These are phyloP conservation scores for Crenuchus spilurus DNA, from an alignment of 2,797 vertebrate species.

Conservation along the genomic window DNA sequence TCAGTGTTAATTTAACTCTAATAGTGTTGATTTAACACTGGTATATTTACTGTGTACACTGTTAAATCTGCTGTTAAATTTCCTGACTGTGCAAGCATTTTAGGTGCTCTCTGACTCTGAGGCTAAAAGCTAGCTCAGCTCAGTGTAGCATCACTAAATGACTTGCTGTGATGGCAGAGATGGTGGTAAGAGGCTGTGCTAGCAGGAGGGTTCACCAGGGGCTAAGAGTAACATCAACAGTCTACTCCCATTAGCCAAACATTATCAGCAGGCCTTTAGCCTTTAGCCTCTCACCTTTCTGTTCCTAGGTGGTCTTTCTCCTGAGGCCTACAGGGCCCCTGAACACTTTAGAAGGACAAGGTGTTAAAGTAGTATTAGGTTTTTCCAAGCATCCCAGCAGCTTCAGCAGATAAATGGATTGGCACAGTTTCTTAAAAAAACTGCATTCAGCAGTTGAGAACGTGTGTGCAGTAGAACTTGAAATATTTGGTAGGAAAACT, in stretches of 20 bases:
- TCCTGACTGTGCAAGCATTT: not conserved
- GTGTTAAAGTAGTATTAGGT: slow-evolving; percentile 1
- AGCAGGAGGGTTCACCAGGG: not conserved
- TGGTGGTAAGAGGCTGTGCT: not conserved
- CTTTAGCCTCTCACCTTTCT: slow-evolving; percentile 4
- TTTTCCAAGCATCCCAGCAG: slow-evolving; percentile 27
- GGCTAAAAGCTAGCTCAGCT: not conserved
- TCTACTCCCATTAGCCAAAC: slow-evolving; percentile 6
- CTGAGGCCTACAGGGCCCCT: not conserved
- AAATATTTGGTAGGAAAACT: too few relatives aligned
- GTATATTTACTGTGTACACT: too few relatives aligned
- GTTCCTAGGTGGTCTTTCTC: slow-evolving; percentile 3
- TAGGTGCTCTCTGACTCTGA: not conserved
- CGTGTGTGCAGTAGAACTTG: slow-evolving; percentile 13
- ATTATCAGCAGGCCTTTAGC: not conserved
- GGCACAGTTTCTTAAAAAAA: not conserved
- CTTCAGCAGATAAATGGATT: slow-evolving; percentile 14
- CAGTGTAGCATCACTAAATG: not conserved
- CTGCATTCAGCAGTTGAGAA: slow-evolving; percentile 9
- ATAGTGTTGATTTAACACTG: too few relatives aligned
- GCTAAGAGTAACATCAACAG: not conserved
- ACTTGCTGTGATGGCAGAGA: not conserved
- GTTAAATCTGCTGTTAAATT: too few relatives aligned
- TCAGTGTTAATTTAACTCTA: too few relatives aligned
- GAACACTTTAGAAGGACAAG: not conserved